phyloP scores from a whole-genome alignment of 2,797 vertebrate species.

The Centropyge bicolor region DNA sequence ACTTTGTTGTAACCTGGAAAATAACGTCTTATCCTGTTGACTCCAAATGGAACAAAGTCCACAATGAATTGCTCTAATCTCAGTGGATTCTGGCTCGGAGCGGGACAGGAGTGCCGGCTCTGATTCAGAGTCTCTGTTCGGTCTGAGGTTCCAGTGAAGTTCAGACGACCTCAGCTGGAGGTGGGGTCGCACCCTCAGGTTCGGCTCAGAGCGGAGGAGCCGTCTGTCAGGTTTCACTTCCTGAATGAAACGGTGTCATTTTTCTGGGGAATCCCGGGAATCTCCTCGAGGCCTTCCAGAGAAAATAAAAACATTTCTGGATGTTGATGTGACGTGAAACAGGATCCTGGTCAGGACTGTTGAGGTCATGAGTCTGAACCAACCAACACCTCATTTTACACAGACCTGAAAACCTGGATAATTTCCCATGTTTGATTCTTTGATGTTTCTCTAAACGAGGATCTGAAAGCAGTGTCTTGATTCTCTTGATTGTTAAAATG shows the following conservation, averaged over 20 bases:
- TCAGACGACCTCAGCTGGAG: not conserved
- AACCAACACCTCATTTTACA: not conserved
- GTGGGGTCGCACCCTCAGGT: not conserved
- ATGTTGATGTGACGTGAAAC: not conserved
- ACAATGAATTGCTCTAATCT: not conserved
- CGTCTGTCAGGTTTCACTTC: not conserved
- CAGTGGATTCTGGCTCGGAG: not conserved
- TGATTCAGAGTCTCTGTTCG: not conserved
- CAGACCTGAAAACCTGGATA: not conserved
- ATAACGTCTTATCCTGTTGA: not conserved
- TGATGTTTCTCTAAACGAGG: not conserved
- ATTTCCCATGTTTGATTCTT: not conserved
- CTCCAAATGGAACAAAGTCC: slow-evolving; percentile 4
- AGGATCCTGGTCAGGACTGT: too few species aligned
- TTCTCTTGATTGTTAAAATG: not conserved
- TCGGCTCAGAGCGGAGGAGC: not conserved
- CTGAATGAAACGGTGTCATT: slow-evolving; percentile 1
- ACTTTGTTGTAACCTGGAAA: not conserved
- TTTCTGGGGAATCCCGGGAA: slow-evolving; percentile 22
- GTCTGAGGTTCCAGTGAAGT: slow-evolving; percentile 19
- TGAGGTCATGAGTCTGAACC: not conserved
- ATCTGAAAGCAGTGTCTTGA: not conserved
- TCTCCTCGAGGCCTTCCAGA: not conserved
- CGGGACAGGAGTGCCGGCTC: not conserved
- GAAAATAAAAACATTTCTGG: not conserved